Evolutionary conservation across 2,888 invertebrate genomes (phyloP).

Genomic region (Philereme transversata): DNA sequence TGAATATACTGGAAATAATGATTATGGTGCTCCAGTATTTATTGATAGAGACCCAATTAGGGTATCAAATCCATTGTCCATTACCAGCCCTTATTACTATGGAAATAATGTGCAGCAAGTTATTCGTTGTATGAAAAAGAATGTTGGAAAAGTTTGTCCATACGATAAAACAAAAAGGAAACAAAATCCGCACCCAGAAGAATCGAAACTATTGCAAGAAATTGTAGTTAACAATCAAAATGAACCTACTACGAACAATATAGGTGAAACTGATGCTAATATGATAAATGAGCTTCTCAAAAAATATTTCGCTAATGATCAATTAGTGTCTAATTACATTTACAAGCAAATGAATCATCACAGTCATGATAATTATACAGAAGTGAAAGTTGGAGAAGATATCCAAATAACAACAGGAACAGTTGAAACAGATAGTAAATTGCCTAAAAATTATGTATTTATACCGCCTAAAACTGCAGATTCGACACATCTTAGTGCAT

Average conservation of each 20-base stretch:
- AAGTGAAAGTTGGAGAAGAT: conserved; percentile 37
- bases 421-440: background rate
- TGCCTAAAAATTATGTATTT: conserved; percentile 37
- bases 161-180: conserved; percentile 1
- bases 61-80: conserved; percentile 7
- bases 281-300: conserved; percentile 21
- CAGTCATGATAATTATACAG: conserved; percentile 34
- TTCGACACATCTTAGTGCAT: conserved; percentile 16
- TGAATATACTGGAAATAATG: conserved; percentile 4
- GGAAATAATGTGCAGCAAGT: conserved; percentile 3
- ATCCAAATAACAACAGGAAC: conserved; percentile 3
- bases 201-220: conserved; percentile 1
- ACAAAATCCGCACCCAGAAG: background rate
- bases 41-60: conserved; percentile 10
- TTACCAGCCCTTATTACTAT: conserved; percentile 11
- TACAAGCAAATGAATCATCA: conserved; percentile 40
- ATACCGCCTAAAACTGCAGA: conserved; percentile 36
- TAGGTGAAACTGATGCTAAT: conserved; percentile 3
- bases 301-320: conserved; percentile 19
- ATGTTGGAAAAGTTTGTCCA: conserved; percentile 5
- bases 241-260: conserved; percentile 2
- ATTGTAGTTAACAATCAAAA: conserved; percentile 4
- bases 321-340: conserved; percentile 34
- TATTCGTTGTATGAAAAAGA: conserved; percentile 11
- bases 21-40: conserved; percentile 2